Percentiles rank a stretch among this genome's conserved stretches.
Conservation (phyloP, 2,797 vertebrate genomes). For the Gallirallus australis region DNA sequence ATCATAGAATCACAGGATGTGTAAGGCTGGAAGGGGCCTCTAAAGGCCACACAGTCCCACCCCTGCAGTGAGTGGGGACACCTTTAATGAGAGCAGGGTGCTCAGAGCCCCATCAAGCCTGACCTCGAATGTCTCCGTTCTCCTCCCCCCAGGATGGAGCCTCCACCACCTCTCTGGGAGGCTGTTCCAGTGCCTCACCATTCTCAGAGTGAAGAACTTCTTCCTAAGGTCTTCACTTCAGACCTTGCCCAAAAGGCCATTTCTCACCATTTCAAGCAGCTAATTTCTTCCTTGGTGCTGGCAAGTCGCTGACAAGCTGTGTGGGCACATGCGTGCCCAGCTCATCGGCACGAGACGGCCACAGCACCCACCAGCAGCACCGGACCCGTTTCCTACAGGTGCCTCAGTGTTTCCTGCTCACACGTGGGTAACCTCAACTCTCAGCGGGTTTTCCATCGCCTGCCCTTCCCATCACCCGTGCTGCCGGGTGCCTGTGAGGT, state of each 20-base stretch:
- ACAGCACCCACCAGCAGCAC: background rate
- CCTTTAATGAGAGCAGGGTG: no score
- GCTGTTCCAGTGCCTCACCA: no score
- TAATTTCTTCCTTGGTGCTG: background rate
- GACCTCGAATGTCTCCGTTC: no score
- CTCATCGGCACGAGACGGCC: rapidly evolving
- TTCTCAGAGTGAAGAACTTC: no score
- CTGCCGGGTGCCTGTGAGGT: background rate
- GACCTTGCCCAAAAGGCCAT: background rate
- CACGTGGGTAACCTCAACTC: rapidly evolving
- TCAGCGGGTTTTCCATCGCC: rapidly evolving
- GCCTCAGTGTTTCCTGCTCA: background rate
- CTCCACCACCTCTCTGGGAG: no score
- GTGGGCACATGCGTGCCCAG: rapidly evolving
- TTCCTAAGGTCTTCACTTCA: background rate
- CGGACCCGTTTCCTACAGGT: rapidly evolving
- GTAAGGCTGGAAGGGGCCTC: no score
- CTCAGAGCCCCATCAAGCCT: no score
- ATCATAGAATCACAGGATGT: no score
- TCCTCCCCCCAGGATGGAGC: no score
- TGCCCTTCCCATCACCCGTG: rapidly evolving
- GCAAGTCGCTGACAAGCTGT: no score
- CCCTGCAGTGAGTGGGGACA: no score
- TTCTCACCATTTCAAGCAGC: background rate
- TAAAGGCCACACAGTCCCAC: no score